Conservation (phyloP, 2,113 vertebrate species). For the Todiramphus chloris region DNA sequence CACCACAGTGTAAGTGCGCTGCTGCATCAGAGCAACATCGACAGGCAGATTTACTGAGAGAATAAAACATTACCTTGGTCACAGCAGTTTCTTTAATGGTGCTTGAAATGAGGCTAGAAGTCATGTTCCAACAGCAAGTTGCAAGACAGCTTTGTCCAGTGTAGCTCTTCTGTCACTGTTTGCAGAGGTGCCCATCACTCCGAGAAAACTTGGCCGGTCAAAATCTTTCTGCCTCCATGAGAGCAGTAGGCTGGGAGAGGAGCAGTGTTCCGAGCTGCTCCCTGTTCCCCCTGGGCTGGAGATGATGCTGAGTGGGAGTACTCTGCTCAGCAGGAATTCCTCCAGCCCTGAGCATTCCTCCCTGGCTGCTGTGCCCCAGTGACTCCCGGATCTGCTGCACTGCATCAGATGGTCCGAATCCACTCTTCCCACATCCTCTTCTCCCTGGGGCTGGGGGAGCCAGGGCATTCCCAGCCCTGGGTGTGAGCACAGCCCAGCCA, state of each 20-base stretch:
- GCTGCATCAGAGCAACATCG: background rate
- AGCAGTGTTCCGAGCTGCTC: background rate
- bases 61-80: background rate
- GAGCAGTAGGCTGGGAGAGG: background rate
- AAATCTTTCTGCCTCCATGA: background rate
- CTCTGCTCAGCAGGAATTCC: background rate
- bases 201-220: background rate
- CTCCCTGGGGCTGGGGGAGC: background rate
- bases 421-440: background rate
- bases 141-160: background rate
- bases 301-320: background rate
- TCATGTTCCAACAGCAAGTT: background rate
- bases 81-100: background rate
- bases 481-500: background rate
- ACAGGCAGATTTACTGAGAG: background rate
- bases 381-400: background rate
- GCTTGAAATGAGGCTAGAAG: background rate
- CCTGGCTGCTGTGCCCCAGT: background rate
- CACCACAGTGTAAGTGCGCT: background rate
- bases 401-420: background rate
- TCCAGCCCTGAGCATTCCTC: conserved; percentile 18
- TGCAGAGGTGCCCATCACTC: background rate
- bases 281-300: background rate
- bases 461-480: background rate
- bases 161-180: background rate